These are phyloP conservation scores for Ephydatia muelleri DNA, from an alignment of 37 sponge, comb jelly and placozoan species.

Conservation along the genomic window DNA sequence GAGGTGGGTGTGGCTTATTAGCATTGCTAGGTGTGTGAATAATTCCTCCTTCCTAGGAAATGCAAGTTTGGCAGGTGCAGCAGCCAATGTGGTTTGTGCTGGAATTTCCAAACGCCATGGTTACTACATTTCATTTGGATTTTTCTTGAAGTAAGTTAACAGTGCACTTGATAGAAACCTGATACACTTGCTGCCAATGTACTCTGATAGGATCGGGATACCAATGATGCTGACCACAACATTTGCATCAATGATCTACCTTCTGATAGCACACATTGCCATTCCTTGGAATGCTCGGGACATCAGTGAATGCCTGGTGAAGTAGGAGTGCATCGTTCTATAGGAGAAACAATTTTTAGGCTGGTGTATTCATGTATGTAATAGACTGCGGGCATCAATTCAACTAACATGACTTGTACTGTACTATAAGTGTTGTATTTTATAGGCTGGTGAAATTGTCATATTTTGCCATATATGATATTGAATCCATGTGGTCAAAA, in stretches of 20 bases:
- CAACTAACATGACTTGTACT: too few species aligned
- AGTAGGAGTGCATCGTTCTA: too few species aligned
- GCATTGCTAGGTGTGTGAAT: background rate
- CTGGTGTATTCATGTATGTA: too few species aligned
- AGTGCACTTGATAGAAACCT: too few species aligned
- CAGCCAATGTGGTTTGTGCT: conserved; percentile 96
- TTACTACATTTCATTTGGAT: conserved; percentile 80
- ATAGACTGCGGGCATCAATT: too few species aligned
- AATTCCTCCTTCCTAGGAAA: conserved; percentile 56
- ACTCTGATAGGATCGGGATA: conserved; percentile 80
- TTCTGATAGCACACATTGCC: conserved; percentile 84
- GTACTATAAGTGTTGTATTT: too few species aligned
- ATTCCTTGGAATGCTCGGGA: conserved; percentile 67
- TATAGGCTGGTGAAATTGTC: too few species aligned
- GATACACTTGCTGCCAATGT: background rate
- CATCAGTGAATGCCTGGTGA: too few species aligned
- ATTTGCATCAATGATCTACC: conserved; percentile 74
- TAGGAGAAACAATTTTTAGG: too few species aligned
- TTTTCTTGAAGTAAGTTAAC: conserved; percentile 81
- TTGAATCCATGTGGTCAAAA: too few species aligned
- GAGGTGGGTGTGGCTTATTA: conserved; percentile 65
- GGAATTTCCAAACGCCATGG: conserved; percentile 97
- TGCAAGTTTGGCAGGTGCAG: conserved; percentile 96
- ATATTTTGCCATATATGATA: too few species aligned
- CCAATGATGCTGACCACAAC: conserved; percentile 96